Base-by-base conservation (phyloP, 2,113 vertebrate species). In the Rhizomys pruinosus region DNA sequence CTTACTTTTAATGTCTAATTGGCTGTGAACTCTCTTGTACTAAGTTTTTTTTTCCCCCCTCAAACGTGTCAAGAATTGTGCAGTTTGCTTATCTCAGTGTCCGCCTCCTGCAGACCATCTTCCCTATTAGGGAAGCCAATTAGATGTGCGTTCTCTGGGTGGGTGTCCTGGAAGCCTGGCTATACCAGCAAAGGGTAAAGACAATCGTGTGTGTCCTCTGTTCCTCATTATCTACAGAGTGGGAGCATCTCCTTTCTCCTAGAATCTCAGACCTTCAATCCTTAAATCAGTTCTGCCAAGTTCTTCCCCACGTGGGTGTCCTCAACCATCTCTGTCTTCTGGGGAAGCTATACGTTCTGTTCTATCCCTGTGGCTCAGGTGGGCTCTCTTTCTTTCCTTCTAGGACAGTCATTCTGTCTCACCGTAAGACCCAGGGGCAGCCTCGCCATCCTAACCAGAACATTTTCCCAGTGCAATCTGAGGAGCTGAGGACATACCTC, bases 1-100 rank as follows among this genome's bases (percentile, higher is more conserved):
- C 91, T 93, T 90, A 86, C 89, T 95, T 96, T 93, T 91, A 89
- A 77, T 77, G 84, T 86, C 86, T 95, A 94, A 89, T 89, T 96
- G 89, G 86, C 93, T 94, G 59, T 69, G 69, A 95, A 91, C 74
- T 92, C 17, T 0, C 88, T 72, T 68, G 96, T 42, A 57, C 89
- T 16, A 85, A 84, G 91, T 78, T 93, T 85, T 55, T 69, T 27
- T 22, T n/a, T n/a, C n/a, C 29, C 94, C 76, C 29, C 87, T 89
- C n/a, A 19, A 76, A 22, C 5, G 1, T 76, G 32, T 74, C 78
- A 90, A 92, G 42, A 6, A 4, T 25, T 39, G 73, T 87, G 74
- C 2, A 0, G 69, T 90, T 73, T 47, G 52, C 87, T 59, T 47
- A 34, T 74, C 73, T 85, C 68, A 0, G 2, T 12, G 72, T 81